Base-by-base conservation (phyloP, 2,888 invertebrate species). In the Epirrhoe alternata region DNA sequence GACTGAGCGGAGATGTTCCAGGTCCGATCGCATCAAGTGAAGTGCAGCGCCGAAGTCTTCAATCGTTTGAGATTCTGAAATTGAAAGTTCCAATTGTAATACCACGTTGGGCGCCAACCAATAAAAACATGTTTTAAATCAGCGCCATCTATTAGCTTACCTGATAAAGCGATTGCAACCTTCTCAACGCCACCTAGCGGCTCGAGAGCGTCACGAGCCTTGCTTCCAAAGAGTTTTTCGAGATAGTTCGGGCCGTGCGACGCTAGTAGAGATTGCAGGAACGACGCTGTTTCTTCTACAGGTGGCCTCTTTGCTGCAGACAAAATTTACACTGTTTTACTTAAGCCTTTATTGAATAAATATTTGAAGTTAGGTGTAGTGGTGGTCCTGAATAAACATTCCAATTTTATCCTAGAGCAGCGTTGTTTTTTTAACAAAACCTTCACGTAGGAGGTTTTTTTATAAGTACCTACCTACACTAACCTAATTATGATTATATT, bases 201-300 rank as follows among this genome's bases (percentile, higher is more conserved):
- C 76, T 96, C 96, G 62, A 99, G 94, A 2, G 98, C 97, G 85
- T 98, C 98, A 75, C 98, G 94, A 35, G 98, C 99, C 94, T 98
- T 98, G 86, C 96, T 97, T 59, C 99, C 99, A 84, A 99, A 99
- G 66, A 99, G 94, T 92, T 99, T 99, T 91, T 98, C 98, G 86
- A 99, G 94, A 90, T 99, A 99, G 94, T 99, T 98, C 74, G 98
- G 98, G 71, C 99, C 99, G 86, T 99, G 99, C 72, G 98, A 98
- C 55, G 98, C 97, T 80, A 99, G 94, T 76, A 99, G 94, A 24
- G 98, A 98, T 86, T 98, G 98, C 74, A 99, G 94, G 88, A 99
- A 99, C 69, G 98, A 98, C 52, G 98, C 97, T 0, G 98, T 99
- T 88, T 99, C 99, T 88, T 99, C 98, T 38, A 99, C 98, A 58